Conservation (phyloP, 1,140 invertebrate genomes). For the Drosophila pallidifrons region DNA sequence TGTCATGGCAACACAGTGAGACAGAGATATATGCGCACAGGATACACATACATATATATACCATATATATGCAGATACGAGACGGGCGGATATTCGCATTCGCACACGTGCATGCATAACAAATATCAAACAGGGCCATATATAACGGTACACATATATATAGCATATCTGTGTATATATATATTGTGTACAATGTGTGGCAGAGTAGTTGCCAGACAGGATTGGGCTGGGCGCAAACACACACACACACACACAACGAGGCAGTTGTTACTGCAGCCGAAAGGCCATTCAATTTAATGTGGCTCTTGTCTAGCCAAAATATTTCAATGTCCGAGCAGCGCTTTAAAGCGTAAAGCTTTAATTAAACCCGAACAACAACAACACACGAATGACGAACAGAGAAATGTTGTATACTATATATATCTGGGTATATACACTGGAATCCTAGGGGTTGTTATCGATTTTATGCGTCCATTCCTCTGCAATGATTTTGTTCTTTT, state of each 20-base stretch:
- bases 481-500: constrained; percentile 36
- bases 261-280: constrained; percentile 23
- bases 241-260: constrained; percentile 21
- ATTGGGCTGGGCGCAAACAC: constrained; percentile 46
- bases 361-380: constrained; percentile 38
- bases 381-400: too few relatives aligned
- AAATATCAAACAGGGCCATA: constrained; percentile 55
- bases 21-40: constrained; percentile 40
- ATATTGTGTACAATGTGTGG: constrained; percentile 42
- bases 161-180: not conserved
- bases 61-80: constrained; percentile 19
- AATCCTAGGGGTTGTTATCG: constrained; percentile 36
- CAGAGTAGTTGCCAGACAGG: constrained; percentile 64
- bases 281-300: constrained; percentile 76
- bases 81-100: constrained; percentile 34
- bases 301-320: constrained; percentile 73
- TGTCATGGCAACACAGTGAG: constrained; percentile 56
- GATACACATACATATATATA: constrained; percentile 36
- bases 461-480: constrained; percentile 29
- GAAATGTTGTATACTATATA: not conserved
- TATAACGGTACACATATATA: constrained; percentile 54
- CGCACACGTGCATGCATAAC: constrained; percentile 76
- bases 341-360: constrained; percentile 54
- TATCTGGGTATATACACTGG: not conserved
- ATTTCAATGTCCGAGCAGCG: constrained; percentile 55